These are phyloP conservation scores for Lasioglossum albipes DNA, from an alignment of 1,140 invertebrate genomes.

Conservation along the genomic window DNA sequence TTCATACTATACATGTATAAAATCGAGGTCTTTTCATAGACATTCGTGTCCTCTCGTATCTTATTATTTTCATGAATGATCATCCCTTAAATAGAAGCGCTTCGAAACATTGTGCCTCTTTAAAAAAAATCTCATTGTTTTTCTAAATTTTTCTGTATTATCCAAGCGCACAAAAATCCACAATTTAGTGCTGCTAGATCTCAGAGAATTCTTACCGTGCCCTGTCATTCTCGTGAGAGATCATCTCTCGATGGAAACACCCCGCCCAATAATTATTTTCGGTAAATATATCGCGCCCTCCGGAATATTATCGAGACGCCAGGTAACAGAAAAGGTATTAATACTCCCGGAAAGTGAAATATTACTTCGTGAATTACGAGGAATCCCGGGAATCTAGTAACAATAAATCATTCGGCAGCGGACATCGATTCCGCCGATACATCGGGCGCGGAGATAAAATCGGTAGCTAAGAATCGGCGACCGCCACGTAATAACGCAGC, in stretches of 20 bases:
- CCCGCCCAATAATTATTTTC: neutral
- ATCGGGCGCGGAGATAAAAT: slow-evolving; percentile 1
- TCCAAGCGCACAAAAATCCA: no score
- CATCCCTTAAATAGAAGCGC: no score
- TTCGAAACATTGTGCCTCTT: no score
- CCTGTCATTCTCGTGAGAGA: neutral
- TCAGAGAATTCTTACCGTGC: no score
- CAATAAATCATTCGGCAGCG: neutral
- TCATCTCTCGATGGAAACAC: neutral
- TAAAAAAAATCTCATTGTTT: no score
- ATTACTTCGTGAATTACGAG: slow-evolving; percentile 21
- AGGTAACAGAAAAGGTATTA: neutral
- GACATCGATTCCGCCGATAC: slow-evolving; percentile 1
- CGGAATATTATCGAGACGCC: slow-evolving; percentile 11
- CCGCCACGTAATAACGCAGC: neutral
- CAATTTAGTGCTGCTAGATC: no score
- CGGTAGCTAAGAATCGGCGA: neutral
- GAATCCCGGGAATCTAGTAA: slow-evolving; percentile 19
- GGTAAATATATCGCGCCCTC: neutral
- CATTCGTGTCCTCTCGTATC: no score
- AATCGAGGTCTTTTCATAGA: no score
- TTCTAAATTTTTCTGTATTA: no score
- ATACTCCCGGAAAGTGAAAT: slow-evolving; percentile 13
- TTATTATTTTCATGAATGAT: no score
- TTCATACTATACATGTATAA: no score